These are phyloP conservation scores for Gavialis gangeticus DNA, from an alignment of 2,113 vertebrate genomes.

Conservation along the genomic window DNA sequence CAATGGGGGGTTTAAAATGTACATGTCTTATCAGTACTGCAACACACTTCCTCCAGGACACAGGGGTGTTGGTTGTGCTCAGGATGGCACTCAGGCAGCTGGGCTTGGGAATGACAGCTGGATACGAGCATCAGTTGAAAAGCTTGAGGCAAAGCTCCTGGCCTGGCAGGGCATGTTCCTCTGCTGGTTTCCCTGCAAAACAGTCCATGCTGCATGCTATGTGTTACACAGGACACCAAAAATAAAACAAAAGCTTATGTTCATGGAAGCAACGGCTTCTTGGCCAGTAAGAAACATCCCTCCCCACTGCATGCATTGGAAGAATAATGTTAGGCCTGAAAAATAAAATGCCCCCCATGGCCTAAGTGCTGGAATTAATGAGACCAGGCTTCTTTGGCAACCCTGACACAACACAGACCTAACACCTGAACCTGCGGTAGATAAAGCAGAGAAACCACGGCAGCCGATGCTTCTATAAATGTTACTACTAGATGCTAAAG, in stretches of 20 bases:
- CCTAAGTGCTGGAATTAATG: no score
- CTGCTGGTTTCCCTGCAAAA: rapidly evolving
- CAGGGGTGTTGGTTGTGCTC: not conserved
- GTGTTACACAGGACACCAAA: not conserved
- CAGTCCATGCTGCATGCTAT: not conserved
- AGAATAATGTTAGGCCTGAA: not conserved
- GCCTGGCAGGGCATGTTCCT: slow-evolving; percentile 24
- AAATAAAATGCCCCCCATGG: no score
- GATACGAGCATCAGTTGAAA: slow-evolving; percentile 1
- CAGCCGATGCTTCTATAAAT: no score
- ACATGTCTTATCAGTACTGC: not conserved
- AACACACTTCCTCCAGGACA: not conserved
- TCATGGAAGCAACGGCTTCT: not conserved
- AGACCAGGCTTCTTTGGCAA: no score
- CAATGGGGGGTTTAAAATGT: not conserved
- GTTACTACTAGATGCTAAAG: no score
- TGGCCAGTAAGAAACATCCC: not conserved
- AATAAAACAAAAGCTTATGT: not conserved
- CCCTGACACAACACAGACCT: no score
- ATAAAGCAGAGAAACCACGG: no score
- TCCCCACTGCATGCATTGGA: not conserved
- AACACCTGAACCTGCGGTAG: no score
- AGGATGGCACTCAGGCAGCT: not conserved
- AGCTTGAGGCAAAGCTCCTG: not conserved
- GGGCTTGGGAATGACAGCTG: not conserved